Percentiles rank a stretch among this genome's conserved stretches.
These are phyloP conservation scores for Myripristis jacobus DNA, from an alignment of 2,797 vertebrate genomes.

Conservation along the genomic window DNA sequence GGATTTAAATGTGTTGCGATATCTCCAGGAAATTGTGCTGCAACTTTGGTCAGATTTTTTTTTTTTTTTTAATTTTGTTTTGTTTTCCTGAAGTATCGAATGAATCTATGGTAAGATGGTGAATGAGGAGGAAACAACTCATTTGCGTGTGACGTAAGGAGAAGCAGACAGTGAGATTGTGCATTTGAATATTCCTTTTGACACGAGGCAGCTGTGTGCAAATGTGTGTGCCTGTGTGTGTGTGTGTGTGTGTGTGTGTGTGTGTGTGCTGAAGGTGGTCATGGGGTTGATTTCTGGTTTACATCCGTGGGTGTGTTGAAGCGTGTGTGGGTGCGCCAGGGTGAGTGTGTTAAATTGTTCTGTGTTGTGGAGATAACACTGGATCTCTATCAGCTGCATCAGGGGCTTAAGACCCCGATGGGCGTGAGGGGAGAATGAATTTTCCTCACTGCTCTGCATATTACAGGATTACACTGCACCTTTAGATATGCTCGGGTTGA, in stretches of 20 bases:
- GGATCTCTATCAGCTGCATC: conserved; percentile 83
- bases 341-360: conserved; percentile 81
- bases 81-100: conserved; percentile 10
- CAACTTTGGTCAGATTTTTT: too few species aligned
- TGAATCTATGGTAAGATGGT: conserved; percentile 18
- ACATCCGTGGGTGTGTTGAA: conserved; percentile 9
- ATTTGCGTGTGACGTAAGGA: conserved; percentile 4
- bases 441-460: conserved; percentile 84
- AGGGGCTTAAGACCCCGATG: conserved; percentile 80
- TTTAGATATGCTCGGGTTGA: conserved; percentile 79
- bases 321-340: conserved; percentile 33
- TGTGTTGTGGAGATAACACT: conserved; percentile 84
- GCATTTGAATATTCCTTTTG: conserved; percentile 8
- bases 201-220: conserved; percentile 15
- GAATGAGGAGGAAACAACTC: conserved; percentile 19
- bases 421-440: conserved; percentile 80
- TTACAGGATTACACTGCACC: conserved; percentile 86
- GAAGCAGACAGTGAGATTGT: too few species aligned
- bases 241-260: conserved; percentile 21
- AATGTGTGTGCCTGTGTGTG: conserved; percentile 1
- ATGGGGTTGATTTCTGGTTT: conserved; percentile 45
- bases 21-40: neutral
- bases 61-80: too few species aligned
- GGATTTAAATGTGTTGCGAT: too few species aligned
- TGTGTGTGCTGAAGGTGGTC: conserved; percentile 49